Conservation (phyloP, 2,113 vertebrate genomes). For the Numida meleagris region DNA sequence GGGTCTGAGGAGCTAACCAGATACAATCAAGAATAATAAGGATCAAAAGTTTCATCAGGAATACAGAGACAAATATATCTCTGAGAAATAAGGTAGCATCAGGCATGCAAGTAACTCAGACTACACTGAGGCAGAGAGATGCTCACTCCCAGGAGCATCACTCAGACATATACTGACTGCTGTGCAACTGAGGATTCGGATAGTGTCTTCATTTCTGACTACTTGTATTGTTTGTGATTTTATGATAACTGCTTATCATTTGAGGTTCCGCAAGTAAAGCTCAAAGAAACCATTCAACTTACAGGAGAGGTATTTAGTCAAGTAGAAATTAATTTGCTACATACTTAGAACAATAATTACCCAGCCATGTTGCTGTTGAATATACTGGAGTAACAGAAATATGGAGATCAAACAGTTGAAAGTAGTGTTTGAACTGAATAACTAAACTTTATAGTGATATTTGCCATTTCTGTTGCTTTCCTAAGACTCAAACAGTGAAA, state of each 20-base stretch:
- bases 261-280: neutral
- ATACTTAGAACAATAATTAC: neutral
- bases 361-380: neutral
- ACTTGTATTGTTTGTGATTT: neutral
- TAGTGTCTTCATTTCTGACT: neutral
- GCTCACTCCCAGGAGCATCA: neutral
- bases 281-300: neutral
- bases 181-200: neutral
- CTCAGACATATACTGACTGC: neutral
- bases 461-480: neutral
- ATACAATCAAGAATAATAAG: neutral
- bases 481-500: neutral
- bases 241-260: neutral
- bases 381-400: neutral
- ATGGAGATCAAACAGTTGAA: neutral
- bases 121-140: neutral
- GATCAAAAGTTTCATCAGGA: neutral
- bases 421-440: neutral
- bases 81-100: neutral
- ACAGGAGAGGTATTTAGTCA: neutral
- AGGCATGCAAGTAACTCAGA: accelerated
- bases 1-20: neutral
- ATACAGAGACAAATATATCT: neutral
- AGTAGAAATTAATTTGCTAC: neutral
- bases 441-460: neutral